phyloP scores from a whole-genome alignment of 2,888 invertebrate genomes.

The Scaptomyza polygonia region DNA sequence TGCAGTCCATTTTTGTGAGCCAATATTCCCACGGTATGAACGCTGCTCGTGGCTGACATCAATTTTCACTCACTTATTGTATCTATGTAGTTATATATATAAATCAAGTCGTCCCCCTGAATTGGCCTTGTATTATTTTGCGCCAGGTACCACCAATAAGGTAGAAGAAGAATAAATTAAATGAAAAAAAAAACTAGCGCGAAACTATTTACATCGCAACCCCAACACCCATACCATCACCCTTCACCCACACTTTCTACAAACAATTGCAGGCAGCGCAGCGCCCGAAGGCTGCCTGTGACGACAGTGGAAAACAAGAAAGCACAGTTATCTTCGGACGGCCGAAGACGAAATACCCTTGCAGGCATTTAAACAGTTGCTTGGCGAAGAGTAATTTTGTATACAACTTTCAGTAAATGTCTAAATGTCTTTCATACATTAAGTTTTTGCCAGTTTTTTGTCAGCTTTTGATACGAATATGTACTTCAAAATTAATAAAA shows the following conservation, averaged over 20 bases:
- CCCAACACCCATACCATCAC: conserved; percentile 12
- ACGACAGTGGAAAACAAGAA: conserved; percentile 55
- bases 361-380: not conserved
- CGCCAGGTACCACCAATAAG: conserved; percentile 73
- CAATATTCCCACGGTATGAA: conserved; percentile 48
- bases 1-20: conserved; percentile 42
- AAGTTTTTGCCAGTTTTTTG: not conserved
- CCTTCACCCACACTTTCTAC: conserved; percentile 11
- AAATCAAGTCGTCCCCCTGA: conserved; percentile 55
- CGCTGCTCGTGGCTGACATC: conserved; percentile 48
- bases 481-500: not conserved
- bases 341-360: conserved; percentile 23
- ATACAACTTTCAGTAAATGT: not conserved
- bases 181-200: conserved; percentile 61
- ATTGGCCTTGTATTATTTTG: conserved; percentile 72
- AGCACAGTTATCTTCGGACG: conserved; percentile 6
- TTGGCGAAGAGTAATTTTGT: not conserved
- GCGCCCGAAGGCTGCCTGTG: conserved; percentile 69
- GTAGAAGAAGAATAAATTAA: conserved; percentile 26
- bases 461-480: not conserved
- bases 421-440: not conserved
- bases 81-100: conserved; percentile 33
- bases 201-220: conserved; percentile 60
- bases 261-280: conserved; percentile 51
- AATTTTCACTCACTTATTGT: conserved; percentile 56